Evolutionary conservation across 2,888 invertebrate genomes (phyloP), one percentile per base, ranked within the genome.

Genomic region (Eupithecia exiguata): DNA sequence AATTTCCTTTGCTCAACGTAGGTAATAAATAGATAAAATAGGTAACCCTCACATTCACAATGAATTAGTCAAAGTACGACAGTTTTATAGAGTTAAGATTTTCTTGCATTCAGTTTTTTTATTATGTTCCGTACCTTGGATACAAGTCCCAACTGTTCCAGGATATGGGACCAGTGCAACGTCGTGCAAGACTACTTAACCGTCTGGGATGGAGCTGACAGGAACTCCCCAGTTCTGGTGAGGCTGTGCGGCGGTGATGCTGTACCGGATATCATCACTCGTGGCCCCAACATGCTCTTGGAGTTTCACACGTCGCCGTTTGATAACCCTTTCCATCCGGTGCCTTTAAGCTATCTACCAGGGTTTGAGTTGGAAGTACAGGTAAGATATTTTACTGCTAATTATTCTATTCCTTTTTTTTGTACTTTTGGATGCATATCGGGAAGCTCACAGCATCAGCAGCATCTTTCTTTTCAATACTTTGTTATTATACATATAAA

Each of bases 281-380:
- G 97, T 83, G 96, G 97, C 12, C 96, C 97, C 72, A 96, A 97
- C 86, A 96, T 97, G 96, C 92, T 97, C 69, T 94, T 97, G 67
- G 97, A 97, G 90, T 97, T 97, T 85, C 97, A 97, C 87, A 97
- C 97, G 25, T 97, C 97, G 3, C 96, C 97, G 0, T 97, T 96
- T 87, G 97, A 97, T 88, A 97, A 97, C 89, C 97, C 97, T 1
- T 97, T 97, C 89, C 97, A 97, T 90, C 97, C 97, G 1, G 96
- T 97, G 16, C 97, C 97, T 12, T 91, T 97, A 84, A 97, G 97
- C 80, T 97, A 97, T 88, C 91, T 97, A 76, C 97, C 97, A 1
- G 97, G 97, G 79, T 97, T 97, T 84, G 97, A 97, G 87, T 94
- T 97, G 68, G 97, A 97, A 93, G 96, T 97, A 74, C 96, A 97